Conservation (phyloP, 2,888 invertebrate genomes). For the Nysson spinosus region DNA sequence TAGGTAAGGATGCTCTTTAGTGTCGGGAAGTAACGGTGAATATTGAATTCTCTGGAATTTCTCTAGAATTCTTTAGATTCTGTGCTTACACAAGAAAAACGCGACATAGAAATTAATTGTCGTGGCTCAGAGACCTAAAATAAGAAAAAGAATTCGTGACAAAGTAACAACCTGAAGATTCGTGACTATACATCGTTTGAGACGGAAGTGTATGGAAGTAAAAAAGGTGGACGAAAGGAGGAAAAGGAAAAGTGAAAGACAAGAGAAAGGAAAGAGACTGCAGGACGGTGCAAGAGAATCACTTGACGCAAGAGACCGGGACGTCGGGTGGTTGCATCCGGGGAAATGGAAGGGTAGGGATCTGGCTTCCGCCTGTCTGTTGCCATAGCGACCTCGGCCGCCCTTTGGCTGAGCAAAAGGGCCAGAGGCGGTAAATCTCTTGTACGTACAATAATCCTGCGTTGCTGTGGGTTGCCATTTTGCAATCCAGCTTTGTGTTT, state of each 20-base stretch:
- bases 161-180: slow-evolving; percentile 13
- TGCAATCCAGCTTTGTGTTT: slow-evolving; percentile 60
- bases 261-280: slow-evolving; percentile 40
- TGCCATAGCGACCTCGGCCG: slow-evolving; percentile 71
- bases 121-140: too few relatives aligned
- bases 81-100: too few relatives aligned
- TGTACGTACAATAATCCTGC: slow-evolving; percentile 73
- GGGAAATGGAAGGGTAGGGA: slow-evolving; percentile 65
- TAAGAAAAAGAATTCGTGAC: slow-evolving; percentile 50
- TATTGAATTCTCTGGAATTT: too few relatives aligned
- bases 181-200: slow-evolving; percentile 26
- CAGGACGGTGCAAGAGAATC: slow-evolving; percentile 65
- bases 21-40: too few relatives aligned
- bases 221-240: slow-evolving; percentile 29
- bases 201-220: slow-evolving; percentile 7
- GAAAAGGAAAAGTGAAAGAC: slow-evolving; percentile 26
- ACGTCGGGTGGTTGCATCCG: slow-evolving; percentile 64
- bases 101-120: too few relatives aligned
- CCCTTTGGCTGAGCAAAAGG: slow-evolving; percentile 69
- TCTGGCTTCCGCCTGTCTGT: slow-evolving; percentile 72
- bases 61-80: too few relatives aligned
- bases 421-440: slow-evolving; percentile 73
- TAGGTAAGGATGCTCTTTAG: too few relatives aligned
- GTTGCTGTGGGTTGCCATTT: slow-evolving; percentile 64
- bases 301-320: slow-evolving; percentile 67